Conservation (phyloP, 2,797 vertebrate genomes). For the Sebastes minor region DNA sequence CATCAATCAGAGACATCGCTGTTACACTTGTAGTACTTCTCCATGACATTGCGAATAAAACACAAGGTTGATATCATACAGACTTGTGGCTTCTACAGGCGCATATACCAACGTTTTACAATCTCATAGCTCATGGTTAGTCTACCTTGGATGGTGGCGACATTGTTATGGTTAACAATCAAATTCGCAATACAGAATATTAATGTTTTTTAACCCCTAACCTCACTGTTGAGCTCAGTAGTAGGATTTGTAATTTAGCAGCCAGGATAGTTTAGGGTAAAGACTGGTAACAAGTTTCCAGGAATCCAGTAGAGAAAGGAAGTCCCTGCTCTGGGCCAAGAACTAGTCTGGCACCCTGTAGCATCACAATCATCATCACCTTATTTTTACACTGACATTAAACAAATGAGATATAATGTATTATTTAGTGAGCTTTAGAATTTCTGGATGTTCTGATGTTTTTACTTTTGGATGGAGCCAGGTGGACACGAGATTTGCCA, state of each 20-base stretch:
- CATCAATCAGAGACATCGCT: too few relatives aligned
- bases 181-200: too few relatives aligned
- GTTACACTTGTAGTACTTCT: too few relatives aligned
- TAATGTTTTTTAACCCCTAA: too few relatives aligned
- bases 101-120: too few relatives aligned
- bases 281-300: neutral
- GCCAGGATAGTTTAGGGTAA: neutral
- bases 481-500: neutral
- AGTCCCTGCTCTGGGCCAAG: neutral
- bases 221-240: too few relatives aligned
- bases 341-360: neutral
- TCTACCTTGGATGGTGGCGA: too few relatives aligned
- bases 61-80: too few relatives aligned
- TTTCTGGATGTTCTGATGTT: neutral
- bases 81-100: too few relatives aligned
- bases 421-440: neutral
- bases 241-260: neutral
- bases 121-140: too few relatives aligned
- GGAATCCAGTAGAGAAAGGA: neutral
- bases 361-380: neutral
- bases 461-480: neutral
- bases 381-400: neutral
- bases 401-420: neutral
- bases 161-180: too few relatives aligned
- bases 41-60: too few relatives aligned